phyloP scores from a whole-genome alignment of 1,140 invertebrate genomes.

The Mylabris phalerata region DNA sequence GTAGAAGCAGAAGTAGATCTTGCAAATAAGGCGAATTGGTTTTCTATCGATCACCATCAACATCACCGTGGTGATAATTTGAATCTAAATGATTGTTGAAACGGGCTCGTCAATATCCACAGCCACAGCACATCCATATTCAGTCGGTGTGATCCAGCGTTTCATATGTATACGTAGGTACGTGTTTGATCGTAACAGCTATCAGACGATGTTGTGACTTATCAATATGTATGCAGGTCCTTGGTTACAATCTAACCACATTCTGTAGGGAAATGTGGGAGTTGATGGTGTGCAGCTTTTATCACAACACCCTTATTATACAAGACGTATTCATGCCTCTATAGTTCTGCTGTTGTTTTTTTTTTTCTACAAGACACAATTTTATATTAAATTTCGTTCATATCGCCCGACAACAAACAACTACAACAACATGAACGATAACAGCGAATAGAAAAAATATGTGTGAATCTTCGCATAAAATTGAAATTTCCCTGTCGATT shows the following conservation, averaged over 20 bases:
- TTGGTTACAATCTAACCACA: no score
- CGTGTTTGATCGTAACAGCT: background rate
- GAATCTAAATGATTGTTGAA: no score
- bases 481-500: conserved; percentile 13
- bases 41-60: no score
- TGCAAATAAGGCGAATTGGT: no score
- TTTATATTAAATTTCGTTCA: background rate
- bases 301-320: background rate
- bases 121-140: no score
- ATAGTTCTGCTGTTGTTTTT: no score
- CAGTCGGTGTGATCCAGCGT: no score
- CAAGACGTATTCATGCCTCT: background rate
- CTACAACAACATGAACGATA: background rate
- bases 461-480: background rate
- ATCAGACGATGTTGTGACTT: conserved; percentile 7
- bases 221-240: conserved; percentile 15
- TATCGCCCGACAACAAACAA: background rate
- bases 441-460: background rate
- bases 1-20: no score
- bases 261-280: no score
- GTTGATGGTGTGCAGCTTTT: background rate
- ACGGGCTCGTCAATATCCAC: no score
- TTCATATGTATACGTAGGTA: no score
- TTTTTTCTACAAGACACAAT: background rate
- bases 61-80: no score